Percentiles rank a stretch among this genome's conserved stretches.
Evolutionary conservation across 2,113 vertebrate genomes (phyloP).

Genomic region (Cichladusa arquata): DNA sequence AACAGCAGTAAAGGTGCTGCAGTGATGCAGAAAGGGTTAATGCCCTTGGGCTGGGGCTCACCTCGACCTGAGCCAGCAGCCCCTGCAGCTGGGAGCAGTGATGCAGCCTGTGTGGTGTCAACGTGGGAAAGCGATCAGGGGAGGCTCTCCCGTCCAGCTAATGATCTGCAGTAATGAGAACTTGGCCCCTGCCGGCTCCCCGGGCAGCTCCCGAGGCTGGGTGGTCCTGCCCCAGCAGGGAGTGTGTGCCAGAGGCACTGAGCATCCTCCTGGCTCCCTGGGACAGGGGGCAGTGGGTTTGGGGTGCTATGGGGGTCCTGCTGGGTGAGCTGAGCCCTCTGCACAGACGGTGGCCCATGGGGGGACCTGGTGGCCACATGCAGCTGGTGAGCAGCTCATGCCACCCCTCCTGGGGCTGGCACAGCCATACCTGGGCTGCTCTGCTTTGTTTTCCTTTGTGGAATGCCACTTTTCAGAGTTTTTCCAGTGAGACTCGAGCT

Average conservation of each 20-base stretch:
- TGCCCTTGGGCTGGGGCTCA: neutral
- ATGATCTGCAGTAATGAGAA: constrained; percentile 1
- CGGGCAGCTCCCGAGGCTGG: neutral
- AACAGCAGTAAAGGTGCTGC: neutral
- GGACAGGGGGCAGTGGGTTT: neutral
- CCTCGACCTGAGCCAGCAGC: neutral
- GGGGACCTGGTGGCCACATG: neutral
- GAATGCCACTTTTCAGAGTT: neutral
- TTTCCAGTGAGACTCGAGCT: neutral
- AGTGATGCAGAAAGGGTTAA: neutral
- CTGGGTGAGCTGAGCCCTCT: neutral
- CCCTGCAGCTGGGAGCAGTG: accelerated
- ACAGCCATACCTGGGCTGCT: neutral
- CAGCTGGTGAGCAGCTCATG: neutral
- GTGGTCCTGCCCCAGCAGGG: neutral
- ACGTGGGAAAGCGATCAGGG: neutral
- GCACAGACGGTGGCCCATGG: neutral
- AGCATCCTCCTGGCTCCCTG: neutral
- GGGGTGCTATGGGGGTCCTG: accelerated
- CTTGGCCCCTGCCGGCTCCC: neutral
- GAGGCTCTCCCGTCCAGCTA: neutral
- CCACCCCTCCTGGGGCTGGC: neutral
- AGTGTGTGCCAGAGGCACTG: neutral
- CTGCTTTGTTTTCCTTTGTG: neutral
- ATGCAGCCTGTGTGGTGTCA: neutral